Evolutionary conservation across 1,140 invertebrate genomes (phyloP), one percentile per base, ranked within the genome.

Genomic region (Bombus waltoni): DNA sequence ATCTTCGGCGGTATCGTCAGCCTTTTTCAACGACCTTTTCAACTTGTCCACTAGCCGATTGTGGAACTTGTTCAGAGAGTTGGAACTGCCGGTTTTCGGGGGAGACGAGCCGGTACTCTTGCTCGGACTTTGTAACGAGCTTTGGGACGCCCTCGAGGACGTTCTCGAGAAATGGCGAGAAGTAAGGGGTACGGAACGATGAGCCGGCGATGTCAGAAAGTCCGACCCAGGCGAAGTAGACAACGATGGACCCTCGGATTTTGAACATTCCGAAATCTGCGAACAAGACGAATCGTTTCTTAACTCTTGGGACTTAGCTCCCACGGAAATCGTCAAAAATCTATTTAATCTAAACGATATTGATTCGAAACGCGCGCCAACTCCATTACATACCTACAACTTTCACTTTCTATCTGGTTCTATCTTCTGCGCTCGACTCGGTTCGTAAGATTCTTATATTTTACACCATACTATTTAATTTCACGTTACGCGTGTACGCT

Each of bases 21-120:
- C 94, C 82, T 96, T 97, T 91, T 96, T 96, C 93, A 98, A 95
- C 79, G 97, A 97, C 81, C 97, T 96, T 94, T 97, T 97, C 91
- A 98, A 94, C 94, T 98, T 98, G 93, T 98, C 97, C 86, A 98
- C 97, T 90, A 98, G 96, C 85, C 97, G 96, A 93, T 96, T 97
- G 96, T 98, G 97, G 94, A 98, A 98, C 95, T 98, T 98, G 89
- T 98, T 98, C 87, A 97, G 94, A 84, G 97, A 97, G 89, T 95
- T 96, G 35, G 96, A 95, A 83, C 93, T 96, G 74, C 95, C 96
- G 72, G 95, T 95, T 88, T 96, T 96, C 42, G 96, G 95, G 59
- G 97, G 96, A 78, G 96, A 96, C 89, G 95, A 96, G 91, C 95
- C 94, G 90, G 95, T 95, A 94, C 95, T 96, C 93, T 96, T 96